These are phyloP conservation scores for Aphidius colemani DNA, from an alignment of 2,888 invertebrate species.

Conservation along the genomic window DNA sequence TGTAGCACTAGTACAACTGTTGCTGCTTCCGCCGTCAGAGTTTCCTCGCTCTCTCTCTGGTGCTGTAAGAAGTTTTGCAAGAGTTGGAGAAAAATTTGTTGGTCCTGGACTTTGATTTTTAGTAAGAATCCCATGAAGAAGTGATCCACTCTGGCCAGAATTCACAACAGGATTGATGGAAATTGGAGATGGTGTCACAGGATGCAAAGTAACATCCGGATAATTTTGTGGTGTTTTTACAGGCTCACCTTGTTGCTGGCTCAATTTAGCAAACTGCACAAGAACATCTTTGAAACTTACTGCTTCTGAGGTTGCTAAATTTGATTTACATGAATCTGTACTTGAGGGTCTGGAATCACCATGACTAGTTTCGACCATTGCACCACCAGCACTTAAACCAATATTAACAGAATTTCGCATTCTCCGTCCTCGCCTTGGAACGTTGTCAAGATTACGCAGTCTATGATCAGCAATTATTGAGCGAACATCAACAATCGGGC, in stretches of 20 bases:
- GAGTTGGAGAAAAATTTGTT: constrained; percentile 77
- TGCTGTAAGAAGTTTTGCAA: constrained; percentile 79
- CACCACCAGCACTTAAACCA: constrained; percentile 55
- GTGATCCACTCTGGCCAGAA: constrained; percentile 64
- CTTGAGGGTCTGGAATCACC: constrained; percentile 62
- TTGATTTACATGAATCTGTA: constrained; percentile 63
- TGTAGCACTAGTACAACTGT: constrained; percentile 22
- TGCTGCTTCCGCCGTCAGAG: too few species aligned
- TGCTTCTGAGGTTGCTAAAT: constrained; percentile 52
- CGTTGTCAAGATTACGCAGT: constrained; percentile 75
- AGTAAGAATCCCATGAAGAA: constrained; percentile 78
- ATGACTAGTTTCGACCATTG: constrained; percentile 54
- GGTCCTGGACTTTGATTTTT: constrained; percentile 64
- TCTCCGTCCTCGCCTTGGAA: constrained; percentile 64
- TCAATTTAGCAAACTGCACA: constrained; percentile 73
- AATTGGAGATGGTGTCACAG: constrained; percentile 65
- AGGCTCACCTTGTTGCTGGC: constrained; percentile 60
- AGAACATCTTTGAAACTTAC: constrained; percentile 76
- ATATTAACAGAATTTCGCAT: constrained; percentile 58
- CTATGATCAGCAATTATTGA: constrained; percentile 82
- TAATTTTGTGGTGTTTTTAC: constrained; percentile 69
- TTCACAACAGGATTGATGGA: constrained; percentile 53
- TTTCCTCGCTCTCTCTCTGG: constrained; percentile 58
- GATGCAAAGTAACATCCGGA: constrained; percentile 80
- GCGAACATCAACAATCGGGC: constrained; percentile 80